Base-by-base conservation (phyloP, 2,113 vertebrate genomes). In the Sapajus apella region DNA sequence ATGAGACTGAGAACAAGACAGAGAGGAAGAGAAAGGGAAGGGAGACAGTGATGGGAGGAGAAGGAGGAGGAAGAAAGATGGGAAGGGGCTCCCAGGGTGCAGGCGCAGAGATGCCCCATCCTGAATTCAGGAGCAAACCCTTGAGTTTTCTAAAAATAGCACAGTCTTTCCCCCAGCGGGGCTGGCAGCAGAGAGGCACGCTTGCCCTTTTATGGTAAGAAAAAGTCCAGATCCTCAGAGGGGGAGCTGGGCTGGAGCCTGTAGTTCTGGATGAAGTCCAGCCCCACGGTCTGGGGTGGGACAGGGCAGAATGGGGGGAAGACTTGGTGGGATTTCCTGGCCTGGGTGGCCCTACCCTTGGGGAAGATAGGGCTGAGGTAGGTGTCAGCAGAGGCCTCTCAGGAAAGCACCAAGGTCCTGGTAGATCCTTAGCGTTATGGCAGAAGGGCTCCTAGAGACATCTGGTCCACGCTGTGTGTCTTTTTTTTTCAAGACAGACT, bases 191-290 rank as follows among this genome's bases (percentile, higher is more conserved):
- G 90, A 85, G 92, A 97, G 96, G 85, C 97, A 90, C 5, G 96
- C 98, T 98, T 99, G 98, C 47, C 98, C 99, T 99, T 99, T 99
- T 99, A 99, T 99, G 99, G 99, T 98, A 98, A 99, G 93, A 95
- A 97, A 45, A 95, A 98, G 98, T 97, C 98, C 98, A 98, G 98
- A 98, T 98, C 98, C 90, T 97, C 96, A 94, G 25, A 32, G 95
- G 95, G 96, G 82, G 92, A 97, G 95, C 96, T 92, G 50, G 97
- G 98, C 98, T 95, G 90, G 97, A 98, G 98, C 98, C 98, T 98
- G 85, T 32, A 82, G 76, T 45, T 91, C 58, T 75, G 96, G 91
- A 73, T 90, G 61, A 7, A 98, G 98, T 98, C 98, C 98, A 98
- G 97, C 94, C 93, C 94, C 95, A 90, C 98, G 98, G 98, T 90